Evolutionary conservation across 1,140 invertebrate genomes (phyloP).

Genomic region (Patella vulgata): DNA sequence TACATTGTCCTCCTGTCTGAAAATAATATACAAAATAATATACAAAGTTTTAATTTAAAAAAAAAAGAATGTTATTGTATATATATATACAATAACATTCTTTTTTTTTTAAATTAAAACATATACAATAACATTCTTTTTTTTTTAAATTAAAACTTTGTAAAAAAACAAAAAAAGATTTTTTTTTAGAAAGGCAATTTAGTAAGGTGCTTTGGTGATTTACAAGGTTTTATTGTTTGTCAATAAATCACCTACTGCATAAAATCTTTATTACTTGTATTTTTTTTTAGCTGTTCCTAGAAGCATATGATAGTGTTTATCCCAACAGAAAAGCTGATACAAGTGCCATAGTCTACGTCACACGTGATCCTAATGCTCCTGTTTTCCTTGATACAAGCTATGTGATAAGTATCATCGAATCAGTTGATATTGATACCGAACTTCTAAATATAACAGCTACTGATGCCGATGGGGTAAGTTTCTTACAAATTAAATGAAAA

Average conservation of each 20-base stretch:
- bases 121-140: background rate
- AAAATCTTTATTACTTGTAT: too few relatives aligned
- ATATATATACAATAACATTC: too few relatives aligned
- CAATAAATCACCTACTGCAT: too few relatives aligned
- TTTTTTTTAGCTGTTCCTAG: conserved; percentile 75
- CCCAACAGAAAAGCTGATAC: conserved; percentile 75
- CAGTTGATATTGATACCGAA: conserved; percentile 63
- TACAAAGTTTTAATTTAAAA: too few relatives aligned
- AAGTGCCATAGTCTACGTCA: conserved; percentile 28
- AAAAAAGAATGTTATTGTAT: too few relatives aligned
- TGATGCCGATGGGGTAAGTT: conserved; percentile 40
- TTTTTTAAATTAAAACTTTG: too few relatives aligned
- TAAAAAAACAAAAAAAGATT: background rate
- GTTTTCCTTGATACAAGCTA: conserved; percentile 75
- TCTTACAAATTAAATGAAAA: background rate
- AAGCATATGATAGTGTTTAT: conserved; percentile 86
- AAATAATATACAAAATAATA: too few relatives aligned
- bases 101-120: conserved; percentile 2
- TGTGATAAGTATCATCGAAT: conserved; percentile 80
- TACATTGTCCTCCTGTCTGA: too few relatives aligned
- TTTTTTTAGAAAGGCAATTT: background rate
- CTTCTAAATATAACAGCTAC: conserved; percentile 73
- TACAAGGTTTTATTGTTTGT: too few relatives aligned
- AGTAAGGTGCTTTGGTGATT: too few relatives aligned
- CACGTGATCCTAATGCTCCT: conserved; percentile 38